A percentile compares a stretch with the other conserved stretches of the same genome.
These are phyloP conservation scores for Chymomyza caudatula DNA, from an alignment of 2,888 invertebrate species.

Conservation along the genomic window DNA sequence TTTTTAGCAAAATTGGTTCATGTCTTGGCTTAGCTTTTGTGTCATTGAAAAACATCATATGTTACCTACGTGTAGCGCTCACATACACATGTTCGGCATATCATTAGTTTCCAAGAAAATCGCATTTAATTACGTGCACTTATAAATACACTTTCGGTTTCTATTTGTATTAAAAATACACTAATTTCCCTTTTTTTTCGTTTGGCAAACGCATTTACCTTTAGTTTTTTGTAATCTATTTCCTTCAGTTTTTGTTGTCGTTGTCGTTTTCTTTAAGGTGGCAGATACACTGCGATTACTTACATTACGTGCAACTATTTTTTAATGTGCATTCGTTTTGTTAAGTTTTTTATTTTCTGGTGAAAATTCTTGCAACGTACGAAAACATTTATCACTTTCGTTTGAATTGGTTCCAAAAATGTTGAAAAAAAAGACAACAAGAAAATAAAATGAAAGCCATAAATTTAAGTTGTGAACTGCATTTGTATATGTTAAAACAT, in stretches of 20 bases:
- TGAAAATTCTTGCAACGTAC: slow-evolving; percentile 56
- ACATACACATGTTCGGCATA: slow-evolving; percentile 23
- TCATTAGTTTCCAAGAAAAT: slow-evolving; percentile 24
- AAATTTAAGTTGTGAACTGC: slow-evolving; percentile 28
- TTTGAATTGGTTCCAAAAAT: slow-evolving; percentile 58
- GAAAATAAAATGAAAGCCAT: slow-evolving; percentile 23
- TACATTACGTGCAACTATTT: slow-evolving; percentile 68
- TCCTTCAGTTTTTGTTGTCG: slow-evolving; percentile 17
- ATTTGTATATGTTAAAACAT: not conserved
- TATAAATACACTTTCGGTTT: slow-evolving; percentile 50
- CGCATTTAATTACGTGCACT: slow-evolving; percentile 47
- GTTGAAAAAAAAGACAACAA: slow-evolving; percentile 10
- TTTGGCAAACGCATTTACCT: slow-evolving; percentile 56
- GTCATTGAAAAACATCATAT: slow-evolving; percentile 10
- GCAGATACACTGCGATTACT: not conserved
- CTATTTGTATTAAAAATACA: slow-evolving; percentile 17
- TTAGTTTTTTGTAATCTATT: slow-evolving; percentile 30
- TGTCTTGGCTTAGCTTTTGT: slow-evolving; percentile 9
- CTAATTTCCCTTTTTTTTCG: slow-evolving; percentile 34
- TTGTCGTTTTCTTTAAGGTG: slow-evolving; percentile 24
- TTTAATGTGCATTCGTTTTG: slow-evolving; percentile 41
- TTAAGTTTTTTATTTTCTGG: slow-evolving; percentile 31
- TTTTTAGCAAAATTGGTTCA: not conserved
- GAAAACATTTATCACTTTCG: slow-evolving; percentile 59
- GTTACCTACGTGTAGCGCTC: not conserved